Conservation (phyloP, 2,113 vertebrate genomes). For the Rissa tridactyla region DNA sequence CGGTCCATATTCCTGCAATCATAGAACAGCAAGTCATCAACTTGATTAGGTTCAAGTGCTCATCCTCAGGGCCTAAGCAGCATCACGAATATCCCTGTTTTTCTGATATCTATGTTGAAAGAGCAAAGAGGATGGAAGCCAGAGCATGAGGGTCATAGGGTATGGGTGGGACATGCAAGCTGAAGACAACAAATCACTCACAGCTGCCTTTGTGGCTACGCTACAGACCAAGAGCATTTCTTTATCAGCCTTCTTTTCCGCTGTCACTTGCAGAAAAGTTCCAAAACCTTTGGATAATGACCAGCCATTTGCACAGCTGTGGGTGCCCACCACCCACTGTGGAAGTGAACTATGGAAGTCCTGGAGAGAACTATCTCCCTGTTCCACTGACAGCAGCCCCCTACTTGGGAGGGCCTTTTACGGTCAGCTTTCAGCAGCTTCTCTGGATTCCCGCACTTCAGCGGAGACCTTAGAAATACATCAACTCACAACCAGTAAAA, state of each 20-base stretch:
- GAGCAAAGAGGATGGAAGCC: not conserved
- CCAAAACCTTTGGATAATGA: not conserved
- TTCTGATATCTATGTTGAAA: not conserved
- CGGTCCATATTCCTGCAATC: not conserved
- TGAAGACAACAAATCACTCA: not conserved
- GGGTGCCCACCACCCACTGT: not conserved
- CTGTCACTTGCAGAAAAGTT: not conserved
- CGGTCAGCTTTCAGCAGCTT: not conserved
- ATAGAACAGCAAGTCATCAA: not conserved
- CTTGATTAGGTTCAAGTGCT: not conserved
- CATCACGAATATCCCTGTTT: not conserved
- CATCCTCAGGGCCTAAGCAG: not conserved
- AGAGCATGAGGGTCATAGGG: not conserved
- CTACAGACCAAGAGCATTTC: not conserved
- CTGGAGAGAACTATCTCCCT: not conserved
- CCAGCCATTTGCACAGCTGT: not conserved
- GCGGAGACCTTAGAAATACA: not conserved
- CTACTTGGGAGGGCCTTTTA: not conserved
- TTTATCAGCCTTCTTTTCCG: not conserved
- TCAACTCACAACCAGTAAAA: not conserved
- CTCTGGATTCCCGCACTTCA: not conserved
- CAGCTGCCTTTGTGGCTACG: not conserved
- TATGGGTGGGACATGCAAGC: not conserved
- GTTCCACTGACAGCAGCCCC: not conserved
- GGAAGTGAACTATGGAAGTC: not conserved